Conservation (phyloP, 2,888 invertebrate species). For the Athripsodes cinereus region DNA sequence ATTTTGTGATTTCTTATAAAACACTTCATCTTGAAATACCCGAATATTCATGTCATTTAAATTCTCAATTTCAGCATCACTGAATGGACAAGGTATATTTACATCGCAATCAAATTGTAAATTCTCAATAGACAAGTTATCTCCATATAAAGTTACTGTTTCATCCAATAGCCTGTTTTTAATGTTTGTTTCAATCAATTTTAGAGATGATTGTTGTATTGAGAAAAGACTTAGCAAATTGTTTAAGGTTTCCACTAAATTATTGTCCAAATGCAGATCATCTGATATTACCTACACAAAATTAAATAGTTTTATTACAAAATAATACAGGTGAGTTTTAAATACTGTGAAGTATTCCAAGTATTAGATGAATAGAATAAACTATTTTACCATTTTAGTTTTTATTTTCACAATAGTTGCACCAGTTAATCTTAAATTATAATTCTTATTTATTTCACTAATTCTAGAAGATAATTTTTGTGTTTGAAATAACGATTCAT, state of each 20-base stretch:
- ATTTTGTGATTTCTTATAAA: slow-evolving; percentile 31
- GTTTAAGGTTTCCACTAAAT: slow-evolving; percentile 21
- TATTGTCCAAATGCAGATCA: slow-evolving; percentile 17
- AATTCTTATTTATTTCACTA: too few relatives aligned
- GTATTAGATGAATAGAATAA: not conserved
- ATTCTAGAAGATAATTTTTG: not conserved
- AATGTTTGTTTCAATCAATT: slow-evolving; percentile 18
- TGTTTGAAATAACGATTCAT: not conserved
- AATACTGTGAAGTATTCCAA: not conserved
- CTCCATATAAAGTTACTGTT: slow-evolving; percentile 1
- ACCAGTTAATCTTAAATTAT: slow-evolving; percentile 8
- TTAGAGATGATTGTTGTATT: slow-evolving; percentile 18
- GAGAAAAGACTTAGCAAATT: slow-evolving; percentile 16
- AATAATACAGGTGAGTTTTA: not conserved
- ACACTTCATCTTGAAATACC: slow-evolving; percentile 30
- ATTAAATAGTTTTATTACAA: too few relatives aligned
- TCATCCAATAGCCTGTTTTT: slow-evolving; percentile 11
- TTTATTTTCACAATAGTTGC: slow-evolving; percentile 12
- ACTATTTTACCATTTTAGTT: slow-evolving; percentile 16
- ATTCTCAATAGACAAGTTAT: slow-evolving; percentile 18
- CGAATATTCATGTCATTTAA: slow-evolving; percentile 32
- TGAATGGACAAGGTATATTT: slow-evolving; percentile 26
- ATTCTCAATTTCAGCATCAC: slow-evolving; percentile 29
- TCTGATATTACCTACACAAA: slow-evolving; percentile 20
- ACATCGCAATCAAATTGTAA: slow-evolving; percentile 17